Conservation (phyloP, 2,797 vertebrate genomes). For the Hoplostethus atlanticus region DNA sequence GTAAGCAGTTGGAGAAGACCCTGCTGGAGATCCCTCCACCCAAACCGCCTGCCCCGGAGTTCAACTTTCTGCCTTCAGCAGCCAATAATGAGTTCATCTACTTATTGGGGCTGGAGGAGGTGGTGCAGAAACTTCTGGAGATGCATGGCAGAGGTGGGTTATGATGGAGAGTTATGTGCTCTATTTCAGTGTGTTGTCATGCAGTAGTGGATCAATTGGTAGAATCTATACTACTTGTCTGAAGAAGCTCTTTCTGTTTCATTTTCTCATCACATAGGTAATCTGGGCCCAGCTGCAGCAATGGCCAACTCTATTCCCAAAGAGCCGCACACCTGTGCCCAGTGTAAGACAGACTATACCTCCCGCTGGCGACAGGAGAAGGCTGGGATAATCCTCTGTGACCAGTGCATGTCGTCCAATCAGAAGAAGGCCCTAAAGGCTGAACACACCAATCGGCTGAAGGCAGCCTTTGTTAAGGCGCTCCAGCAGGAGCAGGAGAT, state of each 20-base stretch:
- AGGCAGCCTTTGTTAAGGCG: constrained; percentile 97
- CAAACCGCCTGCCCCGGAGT: constrained; percentile 94
- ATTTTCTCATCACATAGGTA: constrained; percentile 77
- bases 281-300: constrained; percentile 74
- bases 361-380: constrained; percentile 98
- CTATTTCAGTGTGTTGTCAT: neutral
- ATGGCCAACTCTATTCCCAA: constrained; percentile 81
- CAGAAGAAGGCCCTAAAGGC: constrained; percentile 97
- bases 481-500: constrained; percentile 99
- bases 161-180: neutral
- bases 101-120: constrained; percentile 96
- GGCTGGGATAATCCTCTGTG: constrained; percentile 92
- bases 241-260: neutral
- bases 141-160: constrained; percentile 90
- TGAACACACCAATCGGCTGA: constrained; percentile 96
- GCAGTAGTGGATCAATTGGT: neutral
- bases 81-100: constrained; percentile 99
- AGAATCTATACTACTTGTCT: neutral
- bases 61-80: constrained; percentile 97
- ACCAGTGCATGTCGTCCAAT: constrained; percentile 97
- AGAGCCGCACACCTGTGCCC: constrained; percentile 93
- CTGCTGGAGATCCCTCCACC: constrained; percentile 97
- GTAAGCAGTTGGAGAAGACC: constrained; percentile 98
- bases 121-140: constrained; percentile 97
- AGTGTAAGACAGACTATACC: constrained; percentile 99